Percentiles rank a stretch among this genome's conserved stretches.
Evolutionary conservation across 2,888 invertebrate species (phyloP).

Genomic region (Pyrrhosoma nymphula): DNA sequence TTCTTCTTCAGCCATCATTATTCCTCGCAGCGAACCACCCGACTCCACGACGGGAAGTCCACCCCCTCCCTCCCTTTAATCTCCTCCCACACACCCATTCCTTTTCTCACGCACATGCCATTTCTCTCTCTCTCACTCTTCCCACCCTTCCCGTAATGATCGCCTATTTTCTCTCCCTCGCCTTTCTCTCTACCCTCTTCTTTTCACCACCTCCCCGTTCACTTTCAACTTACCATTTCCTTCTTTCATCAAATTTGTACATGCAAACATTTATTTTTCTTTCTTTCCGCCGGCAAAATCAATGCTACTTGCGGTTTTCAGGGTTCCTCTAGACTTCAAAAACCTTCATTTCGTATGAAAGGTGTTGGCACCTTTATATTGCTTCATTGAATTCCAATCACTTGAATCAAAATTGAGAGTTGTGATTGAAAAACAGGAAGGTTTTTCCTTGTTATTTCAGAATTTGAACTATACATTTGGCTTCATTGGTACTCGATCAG

Average conservation of each 20-base stretch:
- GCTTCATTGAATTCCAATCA: no score
- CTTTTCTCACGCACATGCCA: not conserved
- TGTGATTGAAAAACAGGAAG: no score
- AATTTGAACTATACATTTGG: no score
- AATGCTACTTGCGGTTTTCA: not conserved
- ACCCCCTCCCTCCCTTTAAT: not conserved
- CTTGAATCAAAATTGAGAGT: no score
- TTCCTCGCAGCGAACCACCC: constrained; percentile 5
- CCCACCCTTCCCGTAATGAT: not conserved
- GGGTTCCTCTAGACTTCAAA: not conserved
- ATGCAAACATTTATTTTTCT: not conserved
- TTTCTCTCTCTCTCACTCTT: not conserved
- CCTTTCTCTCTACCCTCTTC: not conserved
- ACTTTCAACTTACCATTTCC: not conserved
- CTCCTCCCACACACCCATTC: not conserved
- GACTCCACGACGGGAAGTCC: not conserved
- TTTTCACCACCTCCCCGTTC: not conserved
- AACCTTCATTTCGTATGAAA: no score
- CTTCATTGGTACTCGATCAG: no score
- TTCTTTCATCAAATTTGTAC: no score
- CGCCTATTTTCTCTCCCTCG: not conserved
- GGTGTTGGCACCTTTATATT: no score
- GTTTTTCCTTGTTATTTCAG: no score
- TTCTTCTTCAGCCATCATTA: constrained; percentile 49
- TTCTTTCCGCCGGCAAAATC: not conserved